Base-by-base conservation (phyloP, 2,888 invertebrate genomes). In the Ophioninae sp. region DNA sequence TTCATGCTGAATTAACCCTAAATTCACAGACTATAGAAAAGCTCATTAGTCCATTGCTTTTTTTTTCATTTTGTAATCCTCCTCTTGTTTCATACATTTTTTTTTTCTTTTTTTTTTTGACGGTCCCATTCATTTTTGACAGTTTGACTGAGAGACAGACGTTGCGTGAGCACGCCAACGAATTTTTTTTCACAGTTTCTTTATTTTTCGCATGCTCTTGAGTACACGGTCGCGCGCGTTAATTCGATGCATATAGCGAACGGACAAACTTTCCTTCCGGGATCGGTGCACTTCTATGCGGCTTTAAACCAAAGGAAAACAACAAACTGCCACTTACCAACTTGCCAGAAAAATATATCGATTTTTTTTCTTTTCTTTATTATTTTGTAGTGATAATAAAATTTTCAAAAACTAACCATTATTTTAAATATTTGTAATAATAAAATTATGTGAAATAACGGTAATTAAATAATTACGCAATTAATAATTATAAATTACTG, bases 251-350 rank as follows among this genome's bases (percentile, higher is more conserved):
- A 44, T 44, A 87, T 61, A 82, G 88, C 88, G 85, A 81, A 63
- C 76, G 61, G 39, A 64, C 86, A 86, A 88, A 91, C 91, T 92
- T 92, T 91, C 92, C 87, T 92, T 92, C 91, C 91, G 91, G 91
- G 89, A 90, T 90, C 88, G 84, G 85, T 79, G 85, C 67, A 82
- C 85, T 74, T 74, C 44, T 71, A 73, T 73, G 63, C 63, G 67
- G 73, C 39, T 51, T 68, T 23, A 64, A 76, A 76, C 58, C 68
- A 68, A 56, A 37, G 44, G 56, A 58, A 67, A 39, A 65, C 51
- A 37, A 61, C 41, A 39, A 72, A 77, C 59, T 58, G 59, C 41
- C 39, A 77, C 71, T 41, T 63, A 23, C 37, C n/a, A 67, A 58
- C 41, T n/a, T 63, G 30, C 37, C 37, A 56, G 17, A 30, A 61